Evolutionary conservation across 1,140 invertebrate species (phyloP).

Genomic region (Nasonia vitripennis): DNA sequence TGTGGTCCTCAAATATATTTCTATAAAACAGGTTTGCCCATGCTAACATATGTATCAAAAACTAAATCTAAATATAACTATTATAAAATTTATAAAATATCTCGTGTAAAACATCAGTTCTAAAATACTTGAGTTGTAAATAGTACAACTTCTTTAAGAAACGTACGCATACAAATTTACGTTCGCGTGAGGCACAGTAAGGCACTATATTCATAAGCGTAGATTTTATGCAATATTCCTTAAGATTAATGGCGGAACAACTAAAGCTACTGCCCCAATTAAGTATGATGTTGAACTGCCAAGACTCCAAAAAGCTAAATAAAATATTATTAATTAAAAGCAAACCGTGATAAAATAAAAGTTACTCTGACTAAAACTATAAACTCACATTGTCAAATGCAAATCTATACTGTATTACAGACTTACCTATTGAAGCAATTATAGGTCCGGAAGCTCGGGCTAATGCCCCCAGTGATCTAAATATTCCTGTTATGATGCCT

Average conservation of each 20-base stretch:
- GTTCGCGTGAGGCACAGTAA: neutral
- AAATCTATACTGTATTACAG: constrained; percentile 34
- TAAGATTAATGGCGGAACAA: constrained; percentile 82
- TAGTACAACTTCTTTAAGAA: neutral
- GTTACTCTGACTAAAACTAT: neutral
- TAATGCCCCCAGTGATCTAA: constrained; percentile 94
- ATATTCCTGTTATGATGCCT: constrained; percentile 94
- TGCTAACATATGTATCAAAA: neutral
- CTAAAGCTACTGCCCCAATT: constrained; percentile 80
- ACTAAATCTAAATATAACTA: neutral
- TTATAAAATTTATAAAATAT: constrained; percentile 11
- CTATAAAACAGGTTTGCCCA: neutral
- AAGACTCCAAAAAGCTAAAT: constrained; percentile 87
- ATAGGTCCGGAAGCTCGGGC: constrained; percentile 94
- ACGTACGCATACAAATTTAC: neutral
- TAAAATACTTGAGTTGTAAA: constrained; percentile 13
- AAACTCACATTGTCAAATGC: neutral
- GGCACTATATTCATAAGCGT: constrained; percentile 32
- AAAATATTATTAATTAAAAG: constrained; percentile 56
- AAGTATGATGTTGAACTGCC: constrained; percentile 85
- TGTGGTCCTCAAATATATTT: neutral
- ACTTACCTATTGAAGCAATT: constrained; percentile 84
- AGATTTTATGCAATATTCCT: constrained; percentile 46
- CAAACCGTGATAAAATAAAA: neutral
- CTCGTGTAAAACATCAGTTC: neutral